A percentile compares a stretch with the other conserved stretches of the same genome.
These are phyloP conservation scores for Ophion obscuratus DNA, from an alignment of 2,888 invertebrate species.

Conservation along the genomic window DNA sequence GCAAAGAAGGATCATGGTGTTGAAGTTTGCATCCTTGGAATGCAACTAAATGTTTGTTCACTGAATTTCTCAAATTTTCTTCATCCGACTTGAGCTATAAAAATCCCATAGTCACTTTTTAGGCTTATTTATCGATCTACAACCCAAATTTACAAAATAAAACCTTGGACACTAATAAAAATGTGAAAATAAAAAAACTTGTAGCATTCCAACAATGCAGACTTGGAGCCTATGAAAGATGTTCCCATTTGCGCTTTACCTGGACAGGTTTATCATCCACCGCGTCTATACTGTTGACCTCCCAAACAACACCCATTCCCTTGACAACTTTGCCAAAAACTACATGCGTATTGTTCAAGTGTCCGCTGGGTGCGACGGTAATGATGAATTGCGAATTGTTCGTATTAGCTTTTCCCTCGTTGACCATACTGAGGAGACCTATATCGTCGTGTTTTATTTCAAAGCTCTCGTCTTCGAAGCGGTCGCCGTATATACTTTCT, in stretches of 20 bases:
- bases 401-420: conserved; percentile 90
- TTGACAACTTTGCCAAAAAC: conserved; percentile 92
- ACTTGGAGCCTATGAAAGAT: neutral
- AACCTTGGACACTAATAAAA: too few relatives aligned
- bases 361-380: conserved; percentile 90
- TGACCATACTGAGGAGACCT: conserved; percentile 92
- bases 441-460: conserved; percentile 86
- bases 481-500: conserved; percentile 96
- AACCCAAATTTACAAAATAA: too few relatives aligned
- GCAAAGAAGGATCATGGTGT: neutral
- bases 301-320: conserved; percentile 90
- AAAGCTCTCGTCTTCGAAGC: conserved; percentile 97
- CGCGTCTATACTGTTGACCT: conserved; percentile 88
- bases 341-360: conserved; percentile 92
- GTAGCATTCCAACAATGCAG: neutral
- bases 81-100: too few relatives aligned
- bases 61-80: too few relatives aligned
- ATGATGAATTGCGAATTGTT: conserved; percentile 99
- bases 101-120: too few relatives aligned
- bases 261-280: conserved; percentile 87
- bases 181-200: too few relatives aligned
- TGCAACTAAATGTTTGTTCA: too few relatives aligned
- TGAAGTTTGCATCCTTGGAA: too few relatives aligned
- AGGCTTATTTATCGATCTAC: too few relatives aligned
- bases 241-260: conserved; percentile 82